Percentiles rank a stretch among this genome's conserved stretches.
These are phyloP conservation scores for Nestor notabilis DNA, from an alignment of 2,113 vertebrate genomes.

Conservation along the genomic window DNA sequence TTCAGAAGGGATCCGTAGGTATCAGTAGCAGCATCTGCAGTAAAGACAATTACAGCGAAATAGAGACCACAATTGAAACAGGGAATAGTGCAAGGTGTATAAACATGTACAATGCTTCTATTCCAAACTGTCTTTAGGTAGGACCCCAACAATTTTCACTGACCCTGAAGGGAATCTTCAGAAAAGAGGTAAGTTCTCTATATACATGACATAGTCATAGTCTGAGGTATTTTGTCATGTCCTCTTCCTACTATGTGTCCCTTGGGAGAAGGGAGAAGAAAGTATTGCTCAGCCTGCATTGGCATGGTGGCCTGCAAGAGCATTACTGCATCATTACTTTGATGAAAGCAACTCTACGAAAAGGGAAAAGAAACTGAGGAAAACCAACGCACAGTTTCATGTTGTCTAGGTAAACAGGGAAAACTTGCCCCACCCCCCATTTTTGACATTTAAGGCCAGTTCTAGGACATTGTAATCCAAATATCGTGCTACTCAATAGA, in stretches of 20 bases:
- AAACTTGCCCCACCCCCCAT: not conserved
- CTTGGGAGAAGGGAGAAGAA: not conserved
- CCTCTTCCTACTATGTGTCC: not conserved
- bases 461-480: not conserved
- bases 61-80: not conserved
- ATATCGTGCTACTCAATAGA: not conserved
- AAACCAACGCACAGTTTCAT: not conserved
- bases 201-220: not conserved
- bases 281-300: not conserved
- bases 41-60: not conserved
- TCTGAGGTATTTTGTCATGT: not conserved
- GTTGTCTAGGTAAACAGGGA: not conserved
- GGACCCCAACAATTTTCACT: not conserved
- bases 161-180: not conserved
- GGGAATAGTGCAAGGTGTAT: not conserved
- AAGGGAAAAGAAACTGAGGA: not conserved
- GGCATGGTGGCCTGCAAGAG: not conserved
- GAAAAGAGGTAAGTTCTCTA: not conserved
- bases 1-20: not conserved
- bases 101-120: not conserved
- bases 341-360: not conserved
- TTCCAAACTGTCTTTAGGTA: not conserved
- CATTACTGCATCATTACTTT: not conserved
- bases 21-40: not conserved
- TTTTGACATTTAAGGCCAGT: not conserved